These are phyloP conservation scores for Echinometra lucunter DNA, from an alignment of 53 echinoderm and acorn worm genomes.

Conservation along the genomic window DNA sequence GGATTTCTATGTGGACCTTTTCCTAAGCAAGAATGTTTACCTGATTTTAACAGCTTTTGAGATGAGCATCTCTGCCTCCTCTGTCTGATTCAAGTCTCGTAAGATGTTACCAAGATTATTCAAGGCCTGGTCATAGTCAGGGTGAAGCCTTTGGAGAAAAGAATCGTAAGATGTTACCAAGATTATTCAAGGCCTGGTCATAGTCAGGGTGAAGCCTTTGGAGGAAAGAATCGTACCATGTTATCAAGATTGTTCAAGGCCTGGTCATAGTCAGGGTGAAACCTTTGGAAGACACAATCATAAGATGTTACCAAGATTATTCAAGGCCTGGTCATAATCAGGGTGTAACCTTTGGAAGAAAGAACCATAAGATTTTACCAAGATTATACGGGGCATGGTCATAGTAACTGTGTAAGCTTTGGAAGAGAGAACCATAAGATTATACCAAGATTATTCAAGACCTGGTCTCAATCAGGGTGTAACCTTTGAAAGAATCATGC, in stretches of 20 bases:
- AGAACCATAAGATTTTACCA: no score
- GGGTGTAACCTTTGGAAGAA: constrained; percentile 87
- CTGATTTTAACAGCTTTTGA: constrained; percentile 76
- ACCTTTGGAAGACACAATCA: no score
- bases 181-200: constrained; percentile 93
- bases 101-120: constrained; percentile 94
- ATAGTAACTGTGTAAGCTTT: no score
- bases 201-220: constrained; percentile 75
- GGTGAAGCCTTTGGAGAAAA: constrained; percentile 72
- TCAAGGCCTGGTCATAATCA: constrained; percentile 52
- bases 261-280: no score
- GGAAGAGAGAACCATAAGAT: no score
- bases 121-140: constrained; percentile 89
- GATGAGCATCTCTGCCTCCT: constrained; percentile 80
- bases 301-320: no score
- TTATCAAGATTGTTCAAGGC: no score
- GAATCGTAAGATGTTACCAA: constrained; percentile 78
- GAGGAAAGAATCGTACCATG: neutral
- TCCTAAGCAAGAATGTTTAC: constrained; percentile 49
- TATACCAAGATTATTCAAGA: no score
- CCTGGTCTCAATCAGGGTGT: no score
- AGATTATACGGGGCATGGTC: no score
- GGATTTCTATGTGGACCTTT: no score
- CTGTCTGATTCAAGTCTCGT: constrained; percentile 73
- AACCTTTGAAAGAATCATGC: no score